Evolutionary conservation across 2,888 invertebrate species (phyloP).

Genomic region (Xylocampa areola): DNA sequence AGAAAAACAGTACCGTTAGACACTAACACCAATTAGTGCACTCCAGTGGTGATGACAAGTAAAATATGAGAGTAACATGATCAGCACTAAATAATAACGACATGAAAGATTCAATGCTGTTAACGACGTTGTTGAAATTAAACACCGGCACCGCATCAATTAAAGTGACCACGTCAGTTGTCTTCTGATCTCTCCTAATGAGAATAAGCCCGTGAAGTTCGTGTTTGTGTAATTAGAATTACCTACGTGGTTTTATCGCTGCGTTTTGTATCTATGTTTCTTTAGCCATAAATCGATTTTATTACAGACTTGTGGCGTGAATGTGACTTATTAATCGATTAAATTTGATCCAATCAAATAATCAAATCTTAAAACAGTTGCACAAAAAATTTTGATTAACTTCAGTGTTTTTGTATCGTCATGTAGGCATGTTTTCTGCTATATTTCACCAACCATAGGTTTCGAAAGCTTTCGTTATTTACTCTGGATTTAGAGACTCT

Average conservation of each 20-base stretch:
- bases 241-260: slow-evolving; percentile 21
- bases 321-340: no score
- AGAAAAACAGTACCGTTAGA: slow-evolving; percentile 46
- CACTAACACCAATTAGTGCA: slow-evolving; percentile 66
- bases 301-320: no score
- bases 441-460: no score
- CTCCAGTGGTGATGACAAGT: slow-evolving; percentile 56
- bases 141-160: slow-evolving; percentile 73
- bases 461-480: no score
- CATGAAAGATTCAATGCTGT: slow-evolving; percentile 65
- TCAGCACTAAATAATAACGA: slow-evolving; percentile 66
- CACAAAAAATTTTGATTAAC: no score
- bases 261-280: neutral
- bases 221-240: slow-evolving; percentile 32
- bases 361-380: no score
- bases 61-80: slow-evolving; percentile 63
- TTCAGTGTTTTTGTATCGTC: no score
- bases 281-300: neutral
- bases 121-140: slow-evolving; percentile 71
- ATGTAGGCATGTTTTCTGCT: no score
- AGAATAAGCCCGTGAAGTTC: slow-evolving; percentile 44
- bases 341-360: no score
- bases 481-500: no score
- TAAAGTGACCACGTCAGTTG: slow-evolving; percentile 67
- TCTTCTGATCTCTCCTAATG: slow-evolving; percentile 68